Evolutionary conservation across 2,113 vertebrate species (phyloP).

Genomic region (Pao palembangensis): DNA sequence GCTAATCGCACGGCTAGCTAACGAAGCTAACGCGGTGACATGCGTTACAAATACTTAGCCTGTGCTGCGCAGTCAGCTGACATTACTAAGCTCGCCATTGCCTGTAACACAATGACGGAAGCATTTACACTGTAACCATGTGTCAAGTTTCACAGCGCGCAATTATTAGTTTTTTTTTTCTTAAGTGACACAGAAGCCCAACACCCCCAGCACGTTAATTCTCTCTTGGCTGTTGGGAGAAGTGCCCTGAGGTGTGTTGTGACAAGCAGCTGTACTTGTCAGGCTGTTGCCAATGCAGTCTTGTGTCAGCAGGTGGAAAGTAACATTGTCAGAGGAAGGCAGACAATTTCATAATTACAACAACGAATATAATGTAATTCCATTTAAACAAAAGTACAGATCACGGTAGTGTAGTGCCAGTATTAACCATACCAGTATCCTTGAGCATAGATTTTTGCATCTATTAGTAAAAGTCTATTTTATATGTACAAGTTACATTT

Average conservation of each 20-base stretch:
- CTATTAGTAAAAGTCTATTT: too few relatives aligned
- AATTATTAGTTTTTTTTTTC: slow-evolving; percentile 17
- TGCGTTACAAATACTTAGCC: slow-evolving; percentile 65
- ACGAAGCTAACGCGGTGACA: slow-evolving; percentile 48
- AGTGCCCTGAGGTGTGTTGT: slow-evolving; percentile 9
- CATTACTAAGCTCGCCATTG: slow-evolving; percentile 36
- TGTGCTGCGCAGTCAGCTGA: slow-evolving; percentile 64
- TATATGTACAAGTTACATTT: too few relatives aligned
- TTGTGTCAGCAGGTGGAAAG: slow-evolving; percentile 47
- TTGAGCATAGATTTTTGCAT: neutral
- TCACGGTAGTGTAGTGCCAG: too few relatives aligned
- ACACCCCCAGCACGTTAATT: neutral
- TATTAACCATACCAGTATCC: too few relatives aligned
- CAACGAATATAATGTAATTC: too few relatives aligned
- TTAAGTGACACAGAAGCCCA: slow-evolving; percentile 18
- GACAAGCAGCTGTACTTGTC: slow-evolving; percentile 51
- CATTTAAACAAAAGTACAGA: too few relatives aligned
- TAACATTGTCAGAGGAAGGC: slow-evolving; percentile 44
- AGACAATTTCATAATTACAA: neutral
- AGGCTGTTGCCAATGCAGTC: slow-evolving; percentile 6
- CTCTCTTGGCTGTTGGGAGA: neutral
- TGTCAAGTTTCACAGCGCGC: slow-evolving; percentile 37
- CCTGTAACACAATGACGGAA: slow-evolving; percentile 39
- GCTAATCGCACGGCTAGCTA: slow-evolving; percentile 52
- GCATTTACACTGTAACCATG: slow-evolving; percentile 44